Base-by-base conservation (phyloP, 2,113 vertebrate genomes). In the Felis chaus region DNA sequence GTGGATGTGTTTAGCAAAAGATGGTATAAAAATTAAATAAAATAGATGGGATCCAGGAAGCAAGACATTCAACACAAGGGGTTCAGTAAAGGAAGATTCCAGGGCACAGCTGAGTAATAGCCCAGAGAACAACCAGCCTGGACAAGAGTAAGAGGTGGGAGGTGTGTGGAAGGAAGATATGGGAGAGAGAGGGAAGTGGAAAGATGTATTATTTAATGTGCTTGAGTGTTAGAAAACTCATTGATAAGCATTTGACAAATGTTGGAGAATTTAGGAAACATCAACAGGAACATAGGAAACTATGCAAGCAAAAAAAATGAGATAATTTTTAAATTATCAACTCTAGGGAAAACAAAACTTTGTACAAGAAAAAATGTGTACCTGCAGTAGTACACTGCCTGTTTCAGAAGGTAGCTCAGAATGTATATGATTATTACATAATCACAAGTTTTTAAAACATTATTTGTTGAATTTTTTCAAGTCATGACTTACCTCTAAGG, bases 251-350 rank as follows among this genome's bases (percentile, higher is more conserved):
- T 78, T 78, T 78, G n/a, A 71, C 41, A 89, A 95, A 69, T 83
- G 45, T 39, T 88, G 16, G n/a, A 84, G 57, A 79, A 65, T 92
- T 91, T 81, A 80, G 71, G 73, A 95, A 93, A 89, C 31, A 13
- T n/a, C 48, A 91, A n/a, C 69, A 76, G 5, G 10, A 57, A 85
- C 18, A 31, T 41, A 84, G 66, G 89, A 78, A 92, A 36, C 7
- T 25, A 83, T 69, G 29, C 6, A 89, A 92, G 50, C 82, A 66
- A 87, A 61, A 61, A 85, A 92, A 65, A 73, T 39, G 45, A 84
- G 21, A 53, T 27, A 55, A 66, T 66, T 91, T 45, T 63, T 71
- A 15, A 79, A 55, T 57, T 57, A 19, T 53, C 90, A 87, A 78
- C 15, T 66, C 33, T 61, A 89, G 7, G 33, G 36, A 76, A 69